Evolutionary conservation across 2,113 vertebrate species (phyloP).

Genomic region (Rhadina sibilatrix): DNA sequence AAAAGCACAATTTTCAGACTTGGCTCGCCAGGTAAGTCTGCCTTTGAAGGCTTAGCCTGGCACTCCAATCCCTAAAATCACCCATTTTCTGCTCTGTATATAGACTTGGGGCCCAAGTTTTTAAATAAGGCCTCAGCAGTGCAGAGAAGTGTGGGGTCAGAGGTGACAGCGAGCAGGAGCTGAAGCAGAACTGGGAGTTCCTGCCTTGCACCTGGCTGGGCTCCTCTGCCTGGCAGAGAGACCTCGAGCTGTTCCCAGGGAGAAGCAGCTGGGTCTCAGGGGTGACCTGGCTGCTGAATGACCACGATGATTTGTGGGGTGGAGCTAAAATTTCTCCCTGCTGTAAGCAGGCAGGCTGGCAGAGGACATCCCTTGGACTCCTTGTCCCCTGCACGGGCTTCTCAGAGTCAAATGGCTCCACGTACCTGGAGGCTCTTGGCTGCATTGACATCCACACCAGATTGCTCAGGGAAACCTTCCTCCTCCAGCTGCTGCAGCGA

Average conservation of each 20-base stretch:
- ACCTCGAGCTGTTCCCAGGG: neutral
- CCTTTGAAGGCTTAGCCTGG: conserved; percentile 2
- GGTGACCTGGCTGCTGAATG: neutral
- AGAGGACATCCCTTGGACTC: neutral
- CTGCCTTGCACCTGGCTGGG: neutral
- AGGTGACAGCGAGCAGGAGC: neutral
- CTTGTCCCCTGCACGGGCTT: neutral
- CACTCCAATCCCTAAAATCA: conserved; percentile 9
- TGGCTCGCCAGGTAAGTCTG: neutral
- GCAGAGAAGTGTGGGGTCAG: neutral
- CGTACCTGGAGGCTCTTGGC: conserved; percentile 26
- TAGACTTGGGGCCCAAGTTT: neutral
- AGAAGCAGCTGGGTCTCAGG: neutral
- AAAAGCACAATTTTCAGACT: conserved; percentile 22
- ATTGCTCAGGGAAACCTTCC: neutral
- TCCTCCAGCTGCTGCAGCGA: conserved; percentile 48
- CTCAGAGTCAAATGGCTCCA: rapidly evolving
- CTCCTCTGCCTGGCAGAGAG: neutral
- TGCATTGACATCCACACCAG: neutral
- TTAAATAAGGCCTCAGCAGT: neutral
- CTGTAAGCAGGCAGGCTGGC: neutral
- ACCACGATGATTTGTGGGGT: neutral
- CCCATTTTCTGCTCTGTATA: conserved; percentile 22
- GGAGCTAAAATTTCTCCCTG: neutral
- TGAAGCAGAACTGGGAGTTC: neutral